A percentile compares a stretch with the other conserved stretches of the same genome.
These are phyloP conservation scores for Laticauda laticaudata DNA, from an alignment of 2,113 vertebrate genomes.

Conservation along the genomic window DNA sequence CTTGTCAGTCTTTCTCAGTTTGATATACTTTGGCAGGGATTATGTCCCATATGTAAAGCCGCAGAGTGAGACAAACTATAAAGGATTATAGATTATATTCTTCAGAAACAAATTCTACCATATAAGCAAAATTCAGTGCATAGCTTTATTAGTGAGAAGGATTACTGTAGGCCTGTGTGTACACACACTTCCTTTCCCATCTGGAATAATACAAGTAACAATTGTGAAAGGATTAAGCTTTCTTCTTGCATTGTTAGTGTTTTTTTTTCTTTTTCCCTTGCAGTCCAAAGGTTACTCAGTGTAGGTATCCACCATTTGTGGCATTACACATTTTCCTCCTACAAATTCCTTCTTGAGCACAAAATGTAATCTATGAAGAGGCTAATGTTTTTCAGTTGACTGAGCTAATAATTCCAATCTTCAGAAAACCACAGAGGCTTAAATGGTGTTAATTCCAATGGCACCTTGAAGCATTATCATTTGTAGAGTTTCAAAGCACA, in stretches of 20 bases:
- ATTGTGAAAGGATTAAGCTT: background rate
- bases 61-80: background rate
- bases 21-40: background rate
- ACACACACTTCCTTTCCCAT: background rate
- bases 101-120: background rate
- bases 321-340: background rate
- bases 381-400: background rate
- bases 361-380: background rate
- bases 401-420: constrained; percentile 1
- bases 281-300: background rate
- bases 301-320: background rate
- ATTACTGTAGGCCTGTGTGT: background rate
- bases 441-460: constrained; percentile 14
- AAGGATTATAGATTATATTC: background rate
- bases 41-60: background rate
- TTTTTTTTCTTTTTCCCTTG: no score
- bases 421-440: background rate
- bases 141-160: background rate
- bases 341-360: background rate
- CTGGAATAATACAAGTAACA: background rate
- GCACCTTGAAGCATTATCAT: background rate
- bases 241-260: background rate
- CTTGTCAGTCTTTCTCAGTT: background rate
- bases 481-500: background rate
- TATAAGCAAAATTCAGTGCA: background rate